phyloP scores from a whole-genome alignment of 2,113 vertebrate genomes.

The western clawed frog (Xenopus tropicalis) region DNA sequence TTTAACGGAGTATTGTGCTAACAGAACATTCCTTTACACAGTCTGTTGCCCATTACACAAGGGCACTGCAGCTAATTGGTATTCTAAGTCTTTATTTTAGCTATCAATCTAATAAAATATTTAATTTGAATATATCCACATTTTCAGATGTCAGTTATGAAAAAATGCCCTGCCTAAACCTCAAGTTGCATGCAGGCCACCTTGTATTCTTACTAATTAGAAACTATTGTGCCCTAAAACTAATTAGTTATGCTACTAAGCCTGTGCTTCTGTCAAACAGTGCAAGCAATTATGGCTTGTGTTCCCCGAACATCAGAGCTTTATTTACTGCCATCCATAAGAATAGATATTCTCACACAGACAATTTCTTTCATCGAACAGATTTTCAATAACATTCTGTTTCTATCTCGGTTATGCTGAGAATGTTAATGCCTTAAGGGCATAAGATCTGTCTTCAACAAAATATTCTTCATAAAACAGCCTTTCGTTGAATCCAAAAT shows the following conservation, averaged over 20 bases:
- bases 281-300: constrained; percentile 41
- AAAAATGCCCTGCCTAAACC: constrained; percentile 40
- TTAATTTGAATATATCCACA: constrained; percentile 34
- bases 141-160: constrained; percentile 29
- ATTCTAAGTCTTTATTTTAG: constrained; percentile 33
- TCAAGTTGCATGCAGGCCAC: constrained; percentile 35
- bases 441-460: constrained; percentile 40
- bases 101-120: constrained; percentile 35
- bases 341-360: constrained; percentile 41
- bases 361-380: constrained; percentile 35
- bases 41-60: constrained; percentile 18
- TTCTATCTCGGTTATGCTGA: constrained; percentile 38
- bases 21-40: not conserved
- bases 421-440: constrained; percentile 44
- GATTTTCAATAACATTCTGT: constrained; percentile 43
- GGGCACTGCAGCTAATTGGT: constrained; percentile 25
- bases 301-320: constrained; percentile 42
- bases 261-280: constrained; percentile 35
- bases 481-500: constrained; percentile 37
- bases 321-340: constrained; percentile 43
- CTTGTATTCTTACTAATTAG: constrained; percentile 42
- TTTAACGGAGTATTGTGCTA: no score
- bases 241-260: constrained; percentile 42
- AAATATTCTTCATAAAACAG: constrained; percentile 43
- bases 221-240: constrained; percentile 41